Evolutionary conservation across 2,113 vertebrate species (phyloP), one percentile per base, ranked within the genome.

Genomic region (Raja brachyura): DNA sequence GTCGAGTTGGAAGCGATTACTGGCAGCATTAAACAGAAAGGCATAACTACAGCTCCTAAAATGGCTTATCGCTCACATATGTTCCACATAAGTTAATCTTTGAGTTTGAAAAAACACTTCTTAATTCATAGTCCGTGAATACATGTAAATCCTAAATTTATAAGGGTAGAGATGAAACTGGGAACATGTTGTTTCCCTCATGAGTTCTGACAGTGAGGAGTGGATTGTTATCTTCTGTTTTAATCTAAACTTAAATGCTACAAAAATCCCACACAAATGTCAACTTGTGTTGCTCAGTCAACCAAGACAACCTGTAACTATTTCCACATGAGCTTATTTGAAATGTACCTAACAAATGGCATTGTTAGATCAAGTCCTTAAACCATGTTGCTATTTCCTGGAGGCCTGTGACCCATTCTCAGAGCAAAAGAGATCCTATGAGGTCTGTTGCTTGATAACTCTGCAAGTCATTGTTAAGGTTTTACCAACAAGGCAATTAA

Each of bases 381-480:
- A 92, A 54, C 88, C 90, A 22, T 39, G 20, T 11, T 54, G 66
- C 9, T 66, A 31, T 22, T 25, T 5, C 33, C 3, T 33, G 39
- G 39, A 92, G 86, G 66, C 90, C 90, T 28, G 66, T 66, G 83
- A 88, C 63, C 83, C 28, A 6, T n/a, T 88, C 13, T 59, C 61
- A 88, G 59, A 88, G 83, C 83, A 88, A 88, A 88, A 5, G 14
- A 63, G 83, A 63, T 63, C 59, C 83, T 88, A 63, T 63, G 83
- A 86, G 63, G 63, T 88, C 83, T 63, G 83, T 88, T 88, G 83
- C 83, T 88, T 88, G 83, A 88, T 63, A 88, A 66, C 56, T 88
- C 83, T 61, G 61, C n/a, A 63, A 88, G n/a, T 63, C 28, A 88
- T 88, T 88, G 59, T 63, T 63, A 88, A 88, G 28, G n/a, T 88